Conservation (phyloP, 2,113 vertebrate species). For the Grammomys surdaster region DNA sequence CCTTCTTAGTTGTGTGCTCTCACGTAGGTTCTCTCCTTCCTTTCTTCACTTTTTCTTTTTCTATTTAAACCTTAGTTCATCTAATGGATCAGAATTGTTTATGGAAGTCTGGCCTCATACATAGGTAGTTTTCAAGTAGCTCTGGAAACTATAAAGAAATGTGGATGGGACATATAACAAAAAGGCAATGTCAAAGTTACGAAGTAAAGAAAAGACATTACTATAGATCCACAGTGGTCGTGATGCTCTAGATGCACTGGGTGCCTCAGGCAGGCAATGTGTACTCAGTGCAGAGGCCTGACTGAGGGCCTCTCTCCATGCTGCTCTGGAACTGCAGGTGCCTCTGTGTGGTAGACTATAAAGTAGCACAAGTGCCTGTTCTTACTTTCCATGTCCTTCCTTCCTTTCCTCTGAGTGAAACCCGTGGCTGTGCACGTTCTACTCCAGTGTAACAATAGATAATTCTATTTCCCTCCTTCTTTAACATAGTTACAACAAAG, state of each 20-base stretch:
- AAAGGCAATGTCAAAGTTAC: slow-evolving; percentile 10
- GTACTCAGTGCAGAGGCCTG: not conserved
- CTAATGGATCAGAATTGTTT: slow-evolving; percentile 24
- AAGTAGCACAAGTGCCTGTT: not conserved
- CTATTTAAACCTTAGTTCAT: not conserved
- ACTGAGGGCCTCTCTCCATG: not conserved
- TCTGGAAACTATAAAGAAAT: not conserved
- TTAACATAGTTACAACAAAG: not conserved
- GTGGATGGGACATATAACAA: not conserved
- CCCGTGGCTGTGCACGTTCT: not conserved
- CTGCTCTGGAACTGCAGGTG: not conserved
- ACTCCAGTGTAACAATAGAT: not conserved
- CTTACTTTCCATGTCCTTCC: not conserved
- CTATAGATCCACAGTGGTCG: not conserved
- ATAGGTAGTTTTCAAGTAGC: not conserved
- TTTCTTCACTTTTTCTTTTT: not conserved
- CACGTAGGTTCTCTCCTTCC: not conserved
- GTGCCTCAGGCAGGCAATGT: not conserved
- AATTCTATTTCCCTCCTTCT: not conserved
- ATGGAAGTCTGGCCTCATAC: not conserved
- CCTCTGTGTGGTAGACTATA: not conserved
- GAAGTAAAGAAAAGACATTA: not conserved
- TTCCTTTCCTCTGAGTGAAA: not conserved
- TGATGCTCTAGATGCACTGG: not conserved
- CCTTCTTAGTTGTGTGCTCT: not conserved